Percentiles rank a stretch among this genome's conserved stretches.
Conservation (phyloP, 2,888 invertebrate genomes). For the Ischnus inquisitorius region DNA sequence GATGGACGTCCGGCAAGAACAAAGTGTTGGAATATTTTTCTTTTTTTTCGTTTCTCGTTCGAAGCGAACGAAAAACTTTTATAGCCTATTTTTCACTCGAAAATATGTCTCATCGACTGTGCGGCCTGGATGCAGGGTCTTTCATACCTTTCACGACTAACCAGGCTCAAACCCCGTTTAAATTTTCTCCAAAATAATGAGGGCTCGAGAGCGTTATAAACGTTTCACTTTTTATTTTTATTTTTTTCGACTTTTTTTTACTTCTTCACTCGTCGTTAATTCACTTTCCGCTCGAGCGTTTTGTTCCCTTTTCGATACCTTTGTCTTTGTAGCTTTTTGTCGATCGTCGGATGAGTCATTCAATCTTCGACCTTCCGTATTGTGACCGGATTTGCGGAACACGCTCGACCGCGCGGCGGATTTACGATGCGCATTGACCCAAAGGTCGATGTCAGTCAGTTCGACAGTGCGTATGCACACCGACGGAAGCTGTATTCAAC, state of each 20-base stretch:
- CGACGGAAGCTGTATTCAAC: too few species aligned
- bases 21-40: conserved; percentile 22
- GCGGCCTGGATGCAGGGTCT: not conserved
- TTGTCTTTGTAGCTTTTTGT: not conserved
- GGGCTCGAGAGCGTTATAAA: conserved; percentile 16
- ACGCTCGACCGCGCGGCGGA: not conserved
- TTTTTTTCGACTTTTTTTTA: conserved; percentile 3
- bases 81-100: conserved; percentile 39
- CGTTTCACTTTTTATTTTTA: not conserved
- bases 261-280: not conserved
- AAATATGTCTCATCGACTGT: conserved; percentile 47
- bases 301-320: not conserved
- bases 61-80: conserved; percentile 27
- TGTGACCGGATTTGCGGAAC: not conserved
- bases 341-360: not conserved
- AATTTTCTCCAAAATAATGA: conserved; percentile 53
- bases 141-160: not conserved
- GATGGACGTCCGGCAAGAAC: conserved; percentile 11
- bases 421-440: not conserved
- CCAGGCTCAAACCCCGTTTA: not conserved
- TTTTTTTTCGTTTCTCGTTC: conserved; percentile 3
- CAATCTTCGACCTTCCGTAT: not conserved
- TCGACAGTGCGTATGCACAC: too few species aligned
- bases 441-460: too few species aligned
- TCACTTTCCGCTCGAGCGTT: not conserved